These are phyloP conservation scores for Perithous albicinctus DNA, from an alignment of 2,888 invertebrate genomes.

Conservation along the genomic window DNA sequence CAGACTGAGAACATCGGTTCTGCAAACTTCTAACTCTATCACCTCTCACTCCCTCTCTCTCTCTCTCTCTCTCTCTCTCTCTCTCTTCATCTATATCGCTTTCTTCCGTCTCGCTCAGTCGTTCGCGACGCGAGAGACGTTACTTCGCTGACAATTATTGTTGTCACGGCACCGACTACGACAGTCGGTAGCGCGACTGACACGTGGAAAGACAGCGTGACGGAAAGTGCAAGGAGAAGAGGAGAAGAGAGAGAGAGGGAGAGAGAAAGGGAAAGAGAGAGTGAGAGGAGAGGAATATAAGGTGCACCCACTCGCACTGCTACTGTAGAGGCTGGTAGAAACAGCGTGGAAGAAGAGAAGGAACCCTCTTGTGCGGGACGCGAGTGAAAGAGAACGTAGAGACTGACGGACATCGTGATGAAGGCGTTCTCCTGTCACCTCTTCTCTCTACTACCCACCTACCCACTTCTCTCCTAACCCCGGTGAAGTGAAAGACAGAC, in stretches of 20 bases:
- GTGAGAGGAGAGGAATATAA: conserved; percentile 65
- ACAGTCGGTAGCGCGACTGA: conserved; percentile 80
- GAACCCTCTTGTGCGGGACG: conserved; percentile 49
- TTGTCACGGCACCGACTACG: conserved; percentile 80
- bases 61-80: conserved; percentile 66
- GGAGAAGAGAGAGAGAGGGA: conserved; percentile 70
- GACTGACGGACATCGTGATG: conserved; percentile 83
- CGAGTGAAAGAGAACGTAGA: conserved; percentile 75
- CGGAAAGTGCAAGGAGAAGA: conserved; percentile 78
- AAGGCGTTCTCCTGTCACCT: conserved; percentile 82
- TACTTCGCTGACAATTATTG: conserved; percentile 83
- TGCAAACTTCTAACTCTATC: conserved; percentile 62
- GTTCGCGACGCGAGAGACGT: conserved; percentile 75
- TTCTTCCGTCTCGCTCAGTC: conserved; percentile 69
- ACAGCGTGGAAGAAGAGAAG: conserved; percentile 35
- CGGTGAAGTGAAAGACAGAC: conserved; percentile 45
- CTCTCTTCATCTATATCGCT: conserved; percentile 61
- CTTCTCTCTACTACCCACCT: conserved; percentile 69
- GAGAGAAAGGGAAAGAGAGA: conserved; percentile 72
- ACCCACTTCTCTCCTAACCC: conserved; percentile 42
- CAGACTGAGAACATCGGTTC: conserved; percentile 59
- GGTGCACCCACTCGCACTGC: not conserved
- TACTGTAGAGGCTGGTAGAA: not conserved
- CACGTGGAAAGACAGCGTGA: conserved; percentile 82
- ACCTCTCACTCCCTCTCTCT: conserved; percentile 59